phyloP scores from a whole-genome alignment of 2,797 vertebrate species.

The Brachymystax lenok region DNA sequence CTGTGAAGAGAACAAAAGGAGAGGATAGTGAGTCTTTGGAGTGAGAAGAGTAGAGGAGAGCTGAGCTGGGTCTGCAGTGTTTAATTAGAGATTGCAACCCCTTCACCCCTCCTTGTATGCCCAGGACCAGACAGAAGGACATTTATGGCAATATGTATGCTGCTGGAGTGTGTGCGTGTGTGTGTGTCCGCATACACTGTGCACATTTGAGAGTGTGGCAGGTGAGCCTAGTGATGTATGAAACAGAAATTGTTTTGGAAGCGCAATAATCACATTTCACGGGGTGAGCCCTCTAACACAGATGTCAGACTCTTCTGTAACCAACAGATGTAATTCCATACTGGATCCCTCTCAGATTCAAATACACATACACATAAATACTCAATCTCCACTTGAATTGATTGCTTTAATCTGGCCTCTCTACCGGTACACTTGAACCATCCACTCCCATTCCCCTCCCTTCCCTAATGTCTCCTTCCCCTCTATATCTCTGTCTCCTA shows the following conservation, averaged over 20 bases:
- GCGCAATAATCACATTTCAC: conserved; percentile 56
- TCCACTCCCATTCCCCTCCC: conserved; percentile 8
- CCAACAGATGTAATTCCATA: conserved; percentile 41
- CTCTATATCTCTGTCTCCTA: background rate
- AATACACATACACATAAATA: conserved; percentile 12
- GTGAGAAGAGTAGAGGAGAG: conserved; percentile 57
- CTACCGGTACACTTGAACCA: background rate
- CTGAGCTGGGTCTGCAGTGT: conserved; percentile 50
- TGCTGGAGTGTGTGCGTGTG: conserved; percentile 4
- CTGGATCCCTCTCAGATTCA: conserved; percentile 15
- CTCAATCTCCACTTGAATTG: conserved; percentile 28
- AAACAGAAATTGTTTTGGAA: conserved; percentile 55
- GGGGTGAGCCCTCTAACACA: conserved; percentile 56
- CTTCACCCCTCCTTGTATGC: conserved; percentile 11
- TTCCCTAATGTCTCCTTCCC: conserved; percentile 10
- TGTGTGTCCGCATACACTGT: background rate
- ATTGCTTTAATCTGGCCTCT: conserved; percentile 42
- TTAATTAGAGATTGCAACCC: conserved; percentile 62
- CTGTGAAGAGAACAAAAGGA: conserved; percentile 28
- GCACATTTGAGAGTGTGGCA: conserved; percentile 54
- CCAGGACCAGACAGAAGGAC: conserved; percentile 25
- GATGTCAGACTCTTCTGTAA: conserved; percentile 54
- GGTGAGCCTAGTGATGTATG: conserved; percentile 66
- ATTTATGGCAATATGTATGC: conserved; percentile 32
- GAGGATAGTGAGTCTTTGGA: conserved; percentile 48